phyloP scores from a whole-genome alignment of 2,797 vertebrate genomes.

The Stomatorhinus walkeri region DNA sequence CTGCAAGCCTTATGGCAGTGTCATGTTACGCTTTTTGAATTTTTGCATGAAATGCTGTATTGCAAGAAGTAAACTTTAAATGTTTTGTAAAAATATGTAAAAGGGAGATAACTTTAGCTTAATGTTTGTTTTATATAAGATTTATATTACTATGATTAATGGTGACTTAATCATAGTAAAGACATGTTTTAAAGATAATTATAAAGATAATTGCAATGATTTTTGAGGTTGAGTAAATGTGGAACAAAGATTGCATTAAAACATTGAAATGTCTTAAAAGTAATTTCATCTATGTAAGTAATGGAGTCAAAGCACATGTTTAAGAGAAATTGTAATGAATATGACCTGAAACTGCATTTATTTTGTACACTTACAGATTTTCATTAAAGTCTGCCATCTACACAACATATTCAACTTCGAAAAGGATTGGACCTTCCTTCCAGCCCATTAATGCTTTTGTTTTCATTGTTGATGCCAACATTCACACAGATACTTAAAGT shows the following conservation, averaged over 20 bases:
- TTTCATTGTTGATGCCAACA: background rate
- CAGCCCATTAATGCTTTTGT: background rate
- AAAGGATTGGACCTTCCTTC: background rate
- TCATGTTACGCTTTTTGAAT: background rate
- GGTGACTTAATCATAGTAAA: background rate
- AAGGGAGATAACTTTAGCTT: background rate
- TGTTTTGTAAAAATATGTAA: background rate
- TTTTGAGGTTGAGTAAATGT: background rate
- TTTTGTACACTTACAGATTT: background rate
- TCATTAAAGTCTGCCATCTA: background rate
- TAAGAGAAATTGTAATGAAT: background rate
- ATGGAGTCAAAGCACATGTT: background rate
- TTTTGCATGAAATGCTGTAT: background rate
- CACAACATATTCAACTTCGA: background rate
- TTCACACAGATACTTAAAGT: background rate
- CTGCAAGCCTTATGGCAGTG: background rate
- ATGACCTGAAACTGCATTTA: background rate
- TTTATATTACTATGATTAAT: background rate
- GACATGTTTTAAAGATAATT: background rate
- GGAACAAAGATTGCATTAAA: background rate
- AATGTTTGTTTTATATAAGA: background rate
- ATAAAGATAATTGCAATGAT: background rate
- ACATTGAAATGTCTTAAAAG: background rate
- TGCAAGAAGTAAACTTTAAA: background rate
- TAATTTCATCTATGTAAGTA: background rate